These are phyloP conservation scores for Atractosteus spatula DNA, from an alignment of 2,113 vertebrate genomes.

Conservation along the genomic window DNA sequence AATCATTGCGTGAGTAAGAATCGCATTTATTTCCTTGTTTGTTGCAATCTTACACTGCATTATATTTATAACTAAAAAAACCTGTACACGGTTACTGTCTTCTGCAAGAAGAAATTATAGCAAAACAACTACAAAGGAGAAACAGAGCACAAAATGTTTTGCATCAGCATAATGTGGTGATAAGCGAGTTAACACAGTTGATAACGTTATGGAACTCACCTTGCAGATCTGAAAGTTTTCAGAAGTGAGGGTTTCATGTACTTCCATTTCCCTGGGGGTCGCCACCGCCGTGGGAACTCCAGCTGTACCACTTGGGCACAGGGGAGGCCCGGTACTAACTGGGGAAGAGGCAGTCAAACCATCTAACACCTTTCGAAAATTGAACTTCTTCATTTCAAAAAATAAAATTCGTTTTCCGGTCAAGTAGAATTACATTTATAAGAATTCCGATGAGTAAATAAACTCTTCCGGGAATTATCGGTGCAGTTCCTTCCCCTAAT, in stretches of 20 bases:
- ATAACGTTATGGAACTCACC: constrained; percentile 63
- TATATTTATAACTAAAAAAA: no score
- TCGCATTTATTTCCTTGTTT: no score
- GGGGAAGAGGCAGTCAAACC: constrained; percentile 91
- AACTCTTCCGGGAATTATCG: constrained; percentile 25
- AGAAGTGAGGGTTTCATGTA: constrained; percentile 88
- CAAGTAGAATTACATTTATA: constrained; percentile 22
- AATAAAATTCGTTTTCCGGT: constrained; percentile 15
- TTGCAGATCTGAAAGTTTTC: constrained; percentile 96
- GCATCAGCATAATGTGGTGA: no score
- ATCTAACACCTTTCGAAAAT: constrained; percentile 95
- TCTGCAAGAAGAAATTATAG: no score
- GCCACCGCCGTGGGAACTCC: constrained; percentile 68
- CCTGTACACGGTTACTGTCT: no score
- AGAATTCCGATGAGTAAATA: neutral
- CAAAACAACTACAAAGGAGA: no score
- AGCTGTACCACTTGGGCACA: constrained; percentile 73
- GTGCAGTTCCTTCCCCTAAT: constrained; percentile 14
- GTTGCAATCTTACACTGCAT: no score
- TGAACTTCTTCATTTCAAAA: constrained; percentile 91
- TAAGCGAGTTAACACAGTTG: no score
- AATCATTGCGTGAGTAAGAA: no score
- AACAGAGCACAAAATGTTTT: no score
- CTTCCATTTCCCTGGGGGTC: constrained; percentile 77
- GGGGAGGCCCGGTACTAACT: constrained; percentile 64